Conservation (phyloP, 2,888 invertebrate genomes). For the Hydrotaea cyrtoneurina region DNA sequence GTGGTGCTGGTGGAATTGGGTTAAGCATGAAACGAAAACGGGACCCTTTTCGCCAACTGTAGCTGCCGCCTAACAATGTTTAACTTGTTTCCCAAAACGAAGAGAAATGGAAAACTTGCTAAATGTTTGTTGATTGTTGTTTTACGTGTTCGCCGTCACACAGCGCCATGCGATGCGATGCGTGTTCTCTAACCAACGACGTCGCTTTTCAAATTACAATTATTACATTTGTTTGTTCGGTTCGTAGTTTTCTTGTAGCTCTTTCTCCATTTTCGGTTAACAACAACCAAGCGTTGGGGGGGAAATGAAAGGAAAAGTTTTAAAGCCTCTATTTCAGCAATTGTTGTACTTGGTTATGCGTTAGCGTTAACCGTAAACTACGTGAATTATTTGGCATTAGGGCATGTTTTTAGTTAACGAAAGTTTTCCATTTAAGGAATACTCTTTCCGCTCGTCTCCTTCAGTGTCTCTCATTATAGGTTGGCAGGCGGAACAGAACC, state of each 20-base stretch:
- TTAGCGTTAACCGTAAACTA: conserved; percentile 27
- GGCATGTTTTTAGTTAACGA: background rate
- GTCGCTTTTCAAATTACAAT: conserved; percentile 68
- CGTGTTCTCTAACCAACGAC: conserved; percentile 22
- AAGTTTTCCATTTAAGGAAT: conserved; percentile 18
- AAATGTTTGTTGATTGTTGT: conserved; percentile 79
- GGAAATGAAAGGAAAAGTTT: conserved; percentile 25
- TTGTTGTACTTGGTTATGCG: background rate
- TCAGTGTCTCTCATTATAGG: background rate
- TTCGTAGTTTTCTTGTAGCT: background rate
- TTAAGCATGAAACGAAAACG: conserved; percentile 47
- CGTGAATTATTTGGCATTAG: conserved; percentile 14
- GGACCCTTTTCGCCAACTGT: background rate
- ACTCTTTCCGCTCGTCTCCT: background rate
- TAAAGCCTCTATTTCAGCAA: background rate
- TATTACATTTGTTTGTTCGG: conserved; percentile 67
- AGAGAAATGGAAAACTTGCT: conserved; percentile 69
- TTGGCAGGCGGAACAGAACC: too few species aligned
- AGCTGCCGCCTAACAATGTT: background rate
- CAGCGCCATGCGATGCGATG: background rate
- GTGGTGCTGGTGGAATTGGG: background rate
- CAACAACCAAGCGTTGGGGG: background rate
- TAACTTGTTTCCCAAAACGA: conserved; percentile 13
- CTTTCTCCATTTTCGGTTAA: conserved; percentile 35
- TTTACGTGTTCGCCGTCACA: conserved; percentile 73